Base-by-base conservation (phyloP, 2,797 vertebrate genomes). In the Tragelaphus eurycerus region DNA sequence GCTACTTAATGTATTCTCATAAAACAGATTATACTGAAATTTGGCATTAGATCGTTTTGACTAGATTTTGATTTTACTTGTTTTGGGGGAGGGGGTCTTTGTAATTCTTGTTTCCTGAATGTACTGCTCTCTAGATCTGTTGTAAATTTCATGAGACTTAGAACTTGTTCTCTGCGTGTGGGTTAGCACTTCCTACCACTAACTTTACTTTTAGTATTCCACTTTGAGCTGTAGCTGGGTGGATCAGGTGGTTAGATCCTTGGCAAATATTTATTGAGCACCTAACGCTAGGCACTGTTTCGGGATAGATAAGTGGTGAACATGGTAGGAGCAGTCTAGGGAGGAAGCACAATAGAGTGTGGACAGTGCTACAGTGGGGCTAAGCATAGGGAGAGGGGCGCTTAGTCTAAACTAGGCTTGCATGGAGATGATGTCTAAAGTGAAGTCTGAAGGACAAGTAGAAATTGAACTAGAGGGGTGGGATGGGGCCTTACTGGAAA, bases 231-330 rank as follows among this genome's bases (percentile, higher is more conserved):
- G 21, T 96, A 93, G 23, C 55, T 97, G 85, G 55, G 48, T 95
- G 89, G 62, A 19, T 94, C 87, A 90, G 43, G 54, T 93, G 78
- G 54, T 97, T 90, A 92, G 94, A 85, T 94, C 25, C 29, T 59
- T 74, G 93, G 95, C 94, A 95, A 90, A 93, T 97, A 96, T 93
- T 97, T 96, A 96, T 85, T 90, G 96, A 92, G 82, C 88, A 86
- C 6, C 85, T 96, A 59, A 71, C 52, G 59, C 57, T 93, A 82
- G 85, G 92, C 50, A 52, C 48, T 91, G 87, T 89, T 83, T 46
- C 81, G 60, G 27, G 31, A 25, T 46, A 62, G 64, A 21, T 88
- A 88, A 21, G 83, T 88, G 52, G 67, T 90, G 88, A 84, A 79
- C 34, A 38, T 19, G 74, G 2, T 85, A 83, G 50, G 60, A 67